Conservation (phyloP, 2,888 invertebrate genomes). For the Drosophila nr. perissopoda region DNA sequence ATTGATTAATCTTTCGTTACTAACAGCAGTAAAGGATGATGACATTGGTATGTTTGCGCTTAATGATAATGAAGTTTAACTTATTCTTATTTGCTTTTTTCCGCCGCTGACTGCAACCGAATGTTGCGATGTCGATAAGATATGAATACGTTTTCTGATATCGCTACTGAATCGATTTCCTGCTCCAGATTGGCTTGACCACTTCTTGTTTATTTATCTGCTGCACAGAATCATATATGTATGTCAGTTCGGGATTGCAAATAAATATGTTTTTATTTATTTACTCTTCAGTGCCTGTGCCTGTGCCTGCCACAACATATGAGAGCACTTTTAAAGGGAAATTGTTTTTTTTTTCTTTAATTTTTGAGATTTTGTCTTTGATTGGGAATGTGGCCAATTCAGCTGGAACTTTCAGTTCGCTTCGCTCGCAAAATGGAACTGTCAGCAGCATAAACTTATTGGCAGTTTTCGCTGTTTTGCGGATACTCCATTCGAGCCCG, state of each 20-base stretch:
- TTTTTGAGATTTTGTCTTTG: neutral
- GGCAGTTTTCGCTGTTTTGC: conserved; percentile 15
- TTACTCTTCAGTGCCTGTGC: too few species aligned
- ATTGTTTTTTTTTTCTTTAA: neutral
- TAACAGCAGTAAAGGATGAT: too few species aligned
- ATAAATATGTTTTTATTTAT: too few species aligned
- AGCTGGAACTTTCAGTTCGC: neutral
- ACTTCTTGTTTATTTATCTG: neutral
- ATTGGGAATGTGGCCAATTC: conserved; percentile 3
- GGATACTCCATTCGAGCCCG: conserved; percentile 4
- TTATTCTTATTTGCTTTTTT: neutral
- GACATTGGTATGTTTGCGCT: neutral
- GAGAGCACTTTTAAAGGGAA: neutral
- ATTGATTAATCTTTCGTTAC: neutral
- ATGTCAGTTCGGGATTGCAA: too few species aligned
- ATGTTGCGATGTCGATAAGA: too few species aligned
- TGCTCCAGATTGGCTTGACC: neutral
- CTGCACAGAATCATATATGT: neutral
- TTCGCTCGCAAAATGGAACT: conserved; percentile 56
- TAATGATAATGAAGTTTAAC: neutral
- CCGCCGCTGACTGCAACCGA: too few species aligned
- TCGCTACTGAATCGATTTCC: too few species aligned
- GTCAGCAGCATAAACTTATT: conserved; percentile 57
- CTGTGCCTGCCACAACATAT: neutral
- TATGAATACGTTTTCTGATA: too few species aligned